phyloP scores from a whole-genome alignment of 2,888 invertebrate genomes.

The Oscheius sp. region DNA sequence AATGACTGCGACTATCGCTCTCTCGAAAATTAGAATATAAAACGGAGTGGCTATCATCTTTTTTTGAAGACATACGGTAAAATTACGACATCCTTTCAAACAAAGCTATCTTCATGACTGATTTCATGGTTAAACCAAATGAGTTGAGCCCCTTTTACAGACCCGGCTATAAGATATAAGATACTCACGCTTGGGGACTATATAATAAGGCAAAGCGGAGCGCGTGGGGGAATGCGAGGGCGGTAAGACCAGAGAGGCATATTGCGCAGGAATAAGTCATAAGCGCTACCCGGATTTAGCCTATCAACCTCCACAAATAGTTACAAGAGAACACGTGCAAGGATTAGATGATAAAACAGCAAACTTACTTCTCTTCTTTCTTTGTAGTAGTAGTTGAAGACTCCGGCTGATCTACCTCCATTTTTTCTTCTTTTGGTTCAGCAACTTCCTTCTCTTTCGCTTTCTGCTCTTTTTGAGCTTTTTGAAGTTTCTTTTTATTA shows the following conservation, averaged over 20 bases:
- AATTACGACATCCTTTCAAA: background rate
- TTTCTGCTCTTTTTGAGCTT: conserved; percentile 70
- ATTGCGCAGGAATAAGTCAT: conserved; percentile 29
- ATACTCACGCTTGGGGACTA: conserved; percentile 17
- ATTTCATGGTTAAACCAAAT: background rate
- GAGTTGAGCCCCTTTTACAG: background rate
- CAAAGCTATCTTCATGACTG: background rate
- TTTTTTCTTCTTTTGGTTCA: conserved; percentile 41
- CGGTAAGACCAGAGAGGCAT: conserved; percentile 14
- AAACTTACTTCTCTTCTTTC: conserved; percentile 18
- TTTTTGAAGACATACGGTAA: background rate
- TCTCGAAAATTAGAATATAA: background rate
- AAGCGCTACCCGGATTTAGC: conserved; percentile 16
- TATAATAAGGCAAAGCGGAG: conserved; percentile 7
- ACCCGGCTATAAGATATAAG: background rate
- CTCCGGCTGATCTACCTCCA: conserved; percentile 40
- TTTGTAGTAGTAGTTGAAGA: background rate
- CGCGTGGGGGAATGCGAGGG: conserved; percentile 23
- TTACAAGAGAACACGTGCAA: background rate
- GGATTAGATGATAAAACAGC: background rate
- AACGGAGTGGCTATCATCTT: background rate
- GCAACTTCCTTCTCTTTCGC: conserved; percentile 13
- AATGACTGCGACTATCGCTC: background rate
- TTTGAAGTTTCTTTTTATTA: conserved; percentile 85
- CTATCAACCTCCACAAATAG: background rate